Percentiles rank a stretch among this genome's conserved stretches.
phyloP scores from a whole-genome alignment of 2,797 vertebrate species.

The Siniperca scherzeri region DNA sequence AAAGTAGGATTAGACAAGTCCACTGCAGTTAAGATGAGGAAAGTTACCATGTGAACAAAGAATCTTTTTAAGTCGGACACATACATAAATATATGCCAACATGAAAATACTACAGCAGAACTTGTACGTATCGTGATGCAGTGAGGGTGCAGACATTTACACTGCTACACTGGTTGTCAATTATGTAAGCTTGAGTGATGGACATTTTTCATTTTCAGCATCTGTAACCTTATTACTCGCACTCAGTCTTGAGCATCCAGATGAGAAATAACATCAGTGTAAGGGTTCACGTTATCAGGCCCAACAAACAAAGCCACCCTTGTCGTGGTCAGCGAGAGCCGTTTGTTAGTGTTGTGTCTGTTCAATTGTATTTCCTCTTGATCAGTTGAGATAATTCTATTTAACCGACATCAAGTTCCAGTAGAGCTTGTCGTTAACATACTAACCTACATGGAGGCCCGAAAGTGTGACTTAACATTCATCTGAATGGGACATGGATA shows the following conservation, averaged over 20 bases:
- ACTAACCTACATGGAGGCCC: neutral
- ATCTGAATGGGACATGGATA: neutral
- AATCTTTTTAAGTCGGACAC: neutral
- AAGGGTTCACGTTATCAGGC: slow-evolving; percentile 4
- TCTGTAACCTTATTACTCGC: slow-evolving; percentile 16
- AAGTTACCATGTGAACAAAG: neutral
- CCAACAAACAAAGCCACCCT: slow-evolving; percentile 34
- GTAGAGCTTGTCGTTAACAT: neutral
- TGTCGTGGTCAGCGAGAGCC: slow-evolving; percentile 38
- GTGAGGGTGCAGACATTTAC: neutral
- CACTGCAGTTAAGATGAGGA: neutral
- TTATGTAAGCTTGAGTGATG: slow-evolving; percentile 19
- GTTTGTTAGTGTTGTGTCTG: slow-evolving; percentile 19
- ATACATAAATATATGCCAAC: neutral
- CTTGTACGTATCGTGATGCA: neutral
- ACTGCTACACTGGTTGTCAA: neutral
- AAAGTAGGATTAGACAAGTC: neutral
- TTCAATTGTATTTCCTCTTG: slow-evolving; percentile 8
- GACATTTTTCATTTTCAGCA: slow-evolving; percentile 6
- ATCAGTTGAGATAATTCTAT: slow-evolving; percentile 29
- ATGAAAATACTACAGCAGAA: neutral
- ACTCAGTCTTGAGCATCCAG: slow-evolving; percentile 10
- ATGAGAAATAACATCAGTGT: slow-evolving; percentile 41
- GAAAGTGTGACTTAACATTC: neutral
- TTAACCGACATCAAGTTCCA: slow-evolving; percentile 23